phyloP scores from a whole-genome alignment of 2,113 vertebrate genomes.

The Galemys pyrenaicus region DNA sequence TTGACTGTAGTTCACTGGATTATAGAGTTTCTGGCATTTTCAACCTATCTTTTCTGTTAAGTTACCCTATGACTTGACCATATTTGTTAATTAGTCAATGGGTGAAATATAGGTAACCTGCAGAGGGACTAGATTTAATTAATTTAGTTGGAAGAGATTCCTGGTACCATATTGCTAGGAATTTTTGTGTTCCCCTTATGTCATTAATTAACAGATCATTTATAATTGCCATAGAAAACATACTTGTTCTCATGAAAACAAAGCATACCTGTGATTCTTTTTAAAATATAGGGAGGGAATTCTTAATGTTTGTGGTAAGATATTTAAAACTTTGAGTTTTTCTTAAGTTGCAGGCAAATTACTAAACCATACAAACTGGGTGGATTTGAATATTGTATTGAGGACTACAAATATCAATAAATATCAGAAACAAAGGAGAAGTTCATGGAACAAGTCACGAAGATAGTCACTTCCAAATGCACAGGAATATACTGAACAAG shows the following conservation, averaged over 20 bases:
- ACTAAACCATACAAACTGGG: not conserved
- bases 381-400: not conserved
- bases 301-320: not conserved
- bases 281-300: not conserved
- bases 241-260: not conserved
- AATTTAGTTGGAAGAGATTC: not conserved
- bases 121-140: not conserved
- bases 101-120: not conserved
- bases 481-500: not conserved
- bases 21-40: not conserved
- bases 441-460: conserved; percentile 17
- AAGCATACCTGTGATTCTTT: not conserved
- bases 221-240: not conserved
- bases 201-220: conserved; percentile 21
- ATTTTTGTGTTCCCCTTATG: conserved; percentile 34
- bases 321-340: conserved; percentile 1
- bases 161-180: not conserved
- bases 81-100: not conserved
- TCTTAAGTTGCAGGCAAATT: not conserved
- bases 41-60: not conserved
- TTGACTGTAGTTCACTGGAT: not conserved
- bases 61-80: not conserved
- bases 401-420: not conserved
- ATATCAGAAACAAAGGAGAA: not conserved
- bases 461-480: not conserved